Percentiles rank a stretch among this genome's conserved stretches.
phyloP scores from a whole-genome alignment of 2,888 invertebrate species.

The Drosophila koepferae region DNA sequence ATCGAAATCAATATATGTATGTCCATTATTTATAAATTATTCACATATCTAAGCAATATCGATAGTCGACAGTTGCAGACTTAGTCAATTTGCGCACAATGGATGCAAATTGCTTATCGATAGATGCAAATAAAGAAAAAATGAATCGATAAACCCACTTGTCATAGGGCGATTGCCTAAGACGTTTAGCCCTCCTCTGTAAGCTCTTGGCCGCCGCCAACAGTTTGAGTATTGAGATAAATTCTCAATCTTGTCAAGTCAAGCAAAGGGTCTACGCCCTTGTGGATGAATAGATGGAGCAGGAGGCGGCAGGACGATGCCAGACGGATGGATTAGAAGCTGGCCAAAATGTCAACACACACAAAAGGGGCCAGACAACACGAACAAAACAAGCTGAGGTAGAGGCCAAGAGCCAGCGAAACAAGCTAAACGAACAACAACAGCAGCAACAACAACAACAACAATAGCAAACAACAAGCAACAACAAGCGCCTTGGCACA shows the following conservation, averaged over 20 bases:
- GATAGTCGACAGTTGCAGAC: not conserved
- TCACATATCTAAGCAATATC: not conserved
- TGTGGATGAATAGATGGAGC: not conserved
- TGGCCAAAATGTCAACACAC: slow-evolving; percentile 52
- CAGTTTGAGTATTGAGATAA: slow-evolving; percentile 49
- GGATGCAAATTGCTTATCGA: not conserved
- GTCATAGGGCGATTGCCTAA: not conserved
- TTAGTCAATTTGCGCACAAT: not conserved
- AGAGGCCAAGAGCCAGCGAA: slow-evolving; percentile 1
- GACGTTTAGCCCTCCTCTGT: not conserved
- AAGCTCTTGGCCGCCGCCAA: slow-evolving; percentile 10
- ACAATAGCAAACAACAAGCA: slow-evolving; percentile 26
- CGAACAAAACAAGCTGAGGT: slow-evolving; percentile 16
- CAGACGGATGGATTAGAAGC: slow-evolving; percentile 51
- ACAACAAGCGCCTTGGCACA: slow-evolving; percentile 56
- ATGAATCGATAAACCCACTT: slow-evolving; percentile 12
- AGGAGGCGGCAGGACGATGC: not conserved
- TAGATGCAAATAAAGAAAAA: not conserved
- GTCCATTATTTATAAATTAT: not conserved
- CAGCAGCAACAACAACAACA: not conserved
- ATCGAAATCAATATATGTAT: not conserved
- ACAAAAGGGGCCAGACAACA: slow-evolving; percentile 24
- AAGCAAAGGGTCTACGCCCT: slow-evolving; percentile 31
- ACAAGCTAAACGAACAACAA: slow-evolving; percentile 5
- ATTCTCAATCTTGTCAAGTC: slow-evolving; percentile 30